These are phyloP conservation scores for Ptilonorhynchus violaceus DNA, from an alignment of 2,113 vertebrate species.

Conservation along the genomic window DNA sequence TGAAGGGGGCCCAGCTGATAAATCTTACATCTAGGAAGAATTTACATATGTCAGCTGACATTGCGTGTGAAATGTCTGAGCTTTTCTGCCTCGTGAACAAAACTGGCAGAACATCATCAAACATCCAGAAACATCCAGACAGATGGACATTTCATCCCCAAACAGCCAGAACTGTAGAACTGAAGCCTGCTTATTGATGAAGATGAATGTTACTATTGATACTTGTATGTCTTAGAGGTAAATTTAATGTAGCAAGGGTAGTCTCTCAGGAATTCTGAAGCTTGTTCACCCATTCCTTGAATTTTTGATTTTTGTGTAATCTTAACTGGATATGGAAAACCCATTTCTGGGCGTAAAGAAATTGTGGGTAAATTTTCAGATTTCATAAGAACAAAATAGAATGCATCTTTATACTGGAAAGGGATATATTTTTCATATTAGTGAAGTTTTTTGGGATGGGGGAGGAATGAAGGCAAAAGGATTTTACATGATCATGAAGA, in stretches of 20 bases:
- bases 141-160: not conserved
- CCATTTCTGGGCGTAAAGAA: not conserved
- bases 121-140: too few species aligned
- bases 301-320: not conserved
- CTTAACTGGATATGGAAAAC: not conserved
- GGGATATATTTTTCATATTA: not conserved
- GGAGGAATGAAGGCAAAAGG: not conserved
- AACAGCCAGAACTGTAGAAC: not conserved
- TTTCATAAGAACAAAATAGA: not conserved
- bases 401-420: not conserved
- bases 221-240: not conserved
- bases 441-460: not conserved
- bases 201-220: not conserved
- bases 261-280: not conserved
- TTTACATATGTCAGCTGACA: not conserved
- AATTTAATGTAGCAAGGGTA: not conserved
- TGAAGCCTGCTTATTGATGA: not conserved
- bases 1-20: not conserved
- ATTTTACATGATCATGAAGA: not conserved
- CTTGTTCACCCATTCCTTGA: not conserved
- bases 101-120: not conserved
- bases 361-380: not conserved
- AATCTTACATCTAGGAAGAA: not conserved
- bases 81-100: not conserved
- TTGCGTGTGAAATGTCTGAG: not conserved